Conservation (phyloP, 2,113 vertebrate species). For the Nipponia nippon region DNA sequence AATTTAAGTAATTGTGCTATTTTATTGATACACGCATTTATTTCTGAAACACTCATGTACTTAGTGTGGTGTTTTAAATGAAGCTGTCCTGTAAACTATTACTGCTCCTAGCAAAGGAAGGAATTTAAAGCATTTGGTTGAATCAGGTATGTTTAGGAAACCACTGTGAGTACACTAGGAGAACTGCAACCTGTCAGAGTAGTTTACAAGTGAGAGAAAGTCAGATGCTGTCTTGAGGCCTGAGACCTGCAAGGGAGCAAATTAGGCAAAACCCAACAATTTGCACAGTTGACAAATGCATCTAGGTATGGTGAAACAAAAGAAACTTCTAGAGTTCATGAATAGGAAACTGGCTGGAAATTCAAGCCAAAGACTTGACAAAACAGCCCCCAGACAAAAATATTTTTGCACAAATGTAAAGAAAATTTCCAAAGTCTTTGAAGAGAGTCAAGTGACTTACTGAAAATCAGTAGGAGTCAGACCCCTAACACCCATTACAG, state of each 20-base stretch:
- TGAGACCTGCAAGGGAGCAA: neutral
- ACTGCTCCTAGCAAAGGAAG: neutral
- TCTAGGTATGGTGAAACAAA: neutral
- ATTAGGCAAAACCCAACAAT: neutral
- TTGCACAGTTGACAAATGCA: neutral
- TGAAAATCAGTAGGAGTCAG: neutral
- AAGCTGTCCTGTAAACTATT: neutral
- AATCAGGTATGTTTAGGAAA: neutral
- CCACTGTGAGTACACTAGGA: neutral
- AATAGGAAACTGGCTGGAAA: neutral
- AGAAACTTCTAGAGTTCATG: neutral
- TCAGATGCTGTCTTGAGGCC: neutral
- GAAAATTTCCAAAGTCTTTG: neutral
- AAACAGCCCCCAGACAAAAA: neutral
- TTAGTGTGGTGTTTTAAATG: neutral
- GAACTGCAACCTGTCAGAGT: neutral
- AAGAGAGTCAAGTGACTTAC: neutral
- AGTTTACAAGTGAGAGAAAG: neutral
- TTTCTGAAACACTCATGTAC: neutral
- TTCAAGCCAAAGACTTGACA: neutral
- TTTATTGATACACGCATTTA: neutral
- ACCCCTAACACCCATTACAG: neutral
- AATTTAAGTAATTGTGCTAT: neutral
- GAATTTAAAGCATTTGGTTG: neutral
- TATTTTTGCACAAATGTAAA: neutral